These are phyloP conservation scores for Oryzias javanicus DNA, from an alignment of 2,113 vertebrate species.

Conservation along the genomic window DNA sequence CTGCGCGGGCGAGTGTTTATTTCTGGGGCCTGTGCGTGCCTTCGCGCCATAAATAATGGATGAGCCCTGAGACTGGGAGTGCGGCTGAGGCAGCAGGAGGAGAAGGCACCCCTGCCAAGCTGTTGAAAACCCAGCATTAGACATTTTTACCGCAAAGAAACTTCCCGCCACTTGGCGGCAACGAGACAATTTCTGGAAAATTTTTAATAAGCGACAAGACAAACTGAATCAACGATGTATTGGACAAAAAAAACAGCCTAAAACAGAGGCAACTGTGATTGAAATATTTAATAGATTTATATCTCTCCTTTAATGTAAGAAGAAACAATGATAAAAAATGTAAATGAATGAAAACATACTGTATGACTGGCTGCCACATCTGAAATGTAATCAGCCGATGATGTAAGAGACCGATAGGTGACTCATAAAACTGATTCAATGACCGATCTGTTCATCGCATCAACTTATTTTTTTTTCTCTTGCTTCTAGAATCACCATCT, in stretches of 20 bases:
- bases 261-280: slow-evolving; percentile 5
- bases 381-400: neutral
- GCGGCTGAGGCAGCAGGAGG: slow-evolving; percentile 53
- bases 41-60: slow-evolving; percentile 66
- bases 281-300: too few species aligned
- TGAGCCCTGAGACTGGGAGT: slow-evolving; percentile 59
- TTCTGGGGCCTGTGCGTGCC: slow-evolving; percentile 53
- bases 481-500: too few species aligned
- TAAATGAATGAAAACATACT: neutral
- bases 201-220: slow-evolving; percentile 26
- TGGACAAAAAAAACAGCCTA: slow-evolving; percentile 5
- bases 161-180: slow-evolving; percentile 54
- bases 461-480: neutral
- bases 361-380: neutral
- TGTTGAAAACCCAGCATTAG: slow-evolving; percentile 58
- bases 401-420: neutral
- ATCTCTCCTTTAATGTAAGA: neutral
- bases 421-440: neutral
- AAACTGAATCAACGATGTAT: neutral
- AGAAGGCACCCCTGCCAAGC: slow-evolving; percentile 54
- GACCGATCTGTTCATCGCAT: neutral
- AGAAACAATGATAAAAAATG: neutral
- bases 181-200: slow-evolving; percentile 24
- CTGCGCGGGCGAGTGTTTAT: slow-evolving; percentile 42
- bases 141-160: slow-evolving; percentile 57